Base-by-base conservation (phyloP, 2,888 invertebrate species). In the Netelia fuscicornis region DNA sequence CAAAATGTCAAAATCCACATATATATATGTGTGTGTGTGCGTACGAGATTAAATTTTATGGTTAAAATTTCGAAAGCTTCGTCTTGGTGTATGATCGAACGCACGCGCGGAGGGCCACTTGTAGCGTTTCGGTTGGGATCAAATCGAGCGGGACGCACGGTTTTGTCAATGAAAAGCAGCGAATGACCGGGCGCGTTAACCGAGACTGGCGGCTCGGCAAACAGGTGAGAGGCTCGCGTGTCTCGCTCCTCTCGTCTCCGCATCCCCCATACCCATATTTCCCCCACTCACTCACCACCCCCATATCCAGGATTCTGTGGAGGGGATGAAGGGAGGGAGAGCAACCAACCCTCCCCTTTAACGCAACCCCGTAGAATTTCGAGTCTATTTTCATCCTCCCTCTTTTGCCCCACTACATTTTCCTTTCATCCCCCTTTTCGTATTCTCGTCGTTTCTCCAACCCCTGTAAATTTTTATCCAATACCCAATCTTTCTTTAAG, bases 111-210 rank as follows among this genome's bases (percentile, higher is more conserved):
- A 74, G 68, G 81, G 81, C 85, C 85, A 85, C 83, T 82, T 82
- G 83, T 83, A 72, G 83, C 85, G 42, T 76, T 75, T n/a, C 70
- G 54, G 52, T 37, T 62, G 48, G 60, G 13, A 48, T 13, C 48
- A 48, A 13, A 48, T 13, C 10, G 48, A 48, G 48, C 10, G 48
- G 13, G 48, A 48, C 11, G 48, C 48, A 13, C 37, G 37, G 75
- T 85, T 87, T 75, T 89, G 91, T 90, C 91, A 42, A 25, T 90
- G 89, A 89, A 90, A 88, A 90, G 85, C 90, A 87, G 89, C 89
- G 89, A 90, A 89, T 92, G 91, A 92, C 89, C 90, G 91, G 89
- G 89, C 91, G 91, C 91, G 90, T 91, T 88, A 91, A 91, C 92
- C 87, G 37, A 91, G 90, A 91, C 91, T 91, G 91, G 88, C 91